phyloP scores from a whole-genome alignment of 1,140 invertebrate genomes.

The Oreohelix idahoensis region DNA sequence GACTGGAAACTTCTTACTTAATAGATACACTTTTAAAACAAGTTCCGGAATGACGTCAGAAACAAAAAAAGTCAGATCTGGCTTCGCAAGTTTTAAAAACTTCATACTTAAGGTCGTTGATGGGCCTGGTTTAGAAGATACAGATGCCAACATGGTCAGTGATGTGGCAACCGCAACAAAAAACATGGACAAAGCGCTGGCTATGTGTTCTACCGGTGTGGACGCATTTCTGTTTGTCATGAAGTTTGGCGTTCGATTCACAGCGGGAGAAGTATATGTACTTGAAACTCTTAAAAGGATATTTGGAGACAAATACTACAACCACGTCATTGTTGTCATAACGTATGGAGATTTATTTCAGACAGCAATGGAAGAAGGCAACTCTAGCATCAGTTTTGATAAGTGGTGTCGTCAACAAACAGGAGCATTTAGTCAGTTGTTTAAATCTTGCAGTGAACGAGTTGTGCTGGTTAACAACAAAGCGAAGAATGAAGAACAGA shows the following conservation, averaged over 20 bases:
- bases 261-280: neutral
- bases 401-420: too few relatives aligned
- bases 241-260: neutral
- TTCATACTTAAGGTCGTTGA: neutral
- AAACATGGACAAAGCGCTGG: too few relatives aligned
- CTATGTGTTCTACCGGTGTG: too few relatives aligned
- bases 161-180: neutral
- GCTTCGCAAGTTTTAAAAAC: neutral
- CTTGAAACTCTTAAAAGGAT: neutral
- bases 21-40: too few relatives aligned
- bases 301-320: neutral
- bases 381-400: neutral
- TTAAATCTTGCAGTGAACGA: too few relatives aligned
- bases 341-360: neutral
- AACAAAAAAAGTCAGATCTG: neutral
- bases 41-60: neutral
- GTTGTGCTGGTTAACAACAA: too few relatives aligned
- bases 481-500: too few relatives aligned
- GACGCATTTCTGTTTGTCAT: conserved; percentile 5
- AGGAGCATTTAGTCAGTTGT: too few relatives aligned
- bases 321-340: neutral
- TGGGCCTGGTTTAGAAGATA: too few relatives aligned
- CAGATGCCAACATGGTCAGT: too few relatives aligned
- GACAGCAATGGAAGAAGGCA: too few relatives aligned
- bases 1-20: too few relatives aligned